Base-by-base conservation (phyloP, 2,888 invertebrate genomes). In the Agrilus biguttatus region DNA sequence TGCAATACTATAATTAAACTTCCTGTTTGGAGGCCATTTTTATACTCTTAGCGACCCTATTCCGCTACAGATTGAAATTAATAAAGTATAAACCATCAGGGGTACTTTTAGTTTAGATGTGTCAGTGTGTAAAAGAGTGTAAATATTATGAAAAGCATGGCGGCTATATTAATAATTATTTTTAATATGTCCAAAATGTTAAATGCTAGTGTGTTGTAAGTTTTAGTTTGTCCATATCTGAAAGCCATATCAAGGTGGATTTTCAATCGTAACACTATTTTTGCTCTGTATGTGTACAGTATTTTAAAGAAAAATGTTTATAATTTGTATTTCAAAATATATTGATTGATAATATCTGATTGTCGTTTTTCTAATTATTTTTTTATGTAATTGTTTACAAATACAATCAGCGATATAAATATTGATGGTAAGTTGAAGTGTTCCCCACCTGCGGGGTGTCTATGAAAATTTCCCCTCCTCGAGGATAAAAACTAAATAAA, bases 251-350 rank as follows among this genome's bases (percentile, higher is more conserved):
- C 66, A 64, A 55, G 57, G 54, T 55, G 55, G 57, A 61, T 58
- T 54, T 51, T 48, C 49, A 51, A 49, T 48, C 46, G 51, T 50
- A 49, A 48, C 58, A 58, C 23, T 61, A 62, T 55, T 61, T 62
- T 63, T 60, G 62, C 63, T 63, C 64, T 65, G 63, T 65, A 65
- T 64, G 65, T 80, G 80, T 80, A 81, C 80, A 81, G 80, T 80
- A 80, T 80, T 81, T 80, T 79, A 80, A 77, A 72, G 40, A 63
- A 70, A 77, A 76, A 79, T 77, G 80, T 80, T 80, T 73, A 80
- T 80, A 80, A 80, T 80, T 80, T 80, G 80, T 80, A 80, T 80
- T 79, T 23, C 78, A 80, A 80, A 77, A 74, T 75, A 75, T 71
- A 74, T 74, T 73, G 61, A 62, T 59, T 58, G 28, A 39, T 37